Evolutionary conservation across 2,113 vertebrate species (phyloP), one percentile per base, ranked within the genome.

Genomic region (Chitala chitala): DNA sequence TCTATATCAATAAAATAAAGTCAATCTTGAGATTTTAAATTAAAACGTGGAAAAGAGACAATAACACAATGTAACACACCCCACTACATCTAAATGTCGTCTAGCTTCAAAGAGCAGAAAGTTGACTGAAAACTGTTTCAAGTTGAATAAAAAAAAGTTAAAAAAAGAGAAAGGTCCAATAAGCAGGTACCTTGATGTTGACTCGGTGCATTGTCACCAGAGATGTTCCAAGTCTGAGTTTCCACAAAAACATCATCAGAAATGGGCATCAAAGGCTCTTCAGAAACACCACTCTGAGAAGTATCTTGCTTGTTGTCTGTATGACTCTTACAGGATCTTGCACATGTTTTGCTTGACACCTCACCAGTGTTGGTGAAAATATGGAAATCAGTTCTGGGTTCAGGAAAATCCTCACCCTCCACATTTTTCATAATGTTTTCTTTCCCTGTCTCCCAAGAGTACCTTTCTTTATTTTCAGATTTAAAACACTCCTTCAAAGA

Each of bases 21-120:
- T 91, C 93, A 98, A 96, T 96, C 95, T 99, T 98, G 95, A 98
- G 95, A 98, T 92, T 86, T 76, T 84, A n/a, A n/a, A n/a, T n/a
- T n/a, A n/a, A n/a, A n/a, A n/a, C n/a, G 87, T 84, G 86, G 71
- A 77, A 77, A 66, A 72, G 38, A 80, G 26, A 91, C 79, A 78
- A 69, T 85, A 78, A 65, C 85, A 74, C 51, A 59, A 48, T 5
- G 77, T 53, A 46, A 72, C 17, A 88, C 77, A 82, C 82, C 87
- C 87, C 84, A 86, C 90, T 64, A 81, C 63, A 77, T 92, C 85
- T 78, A 84, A 68, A 82, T 84, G 84, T 22, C 7, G 84, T 86
- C 83, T 77, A 81, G 89, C 86, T 83, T 78, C 90, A 86, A 33
- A 82, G 78, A 80, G 72, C n/a, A 56, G 64, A 51, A n/a, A 33